A percentile compares a stretch with the other conserved stretches of the same genome.
phyloP scores from a whole-genome alignment of 2,888 invertebrate species.

The Ctena decussata region DNA sequence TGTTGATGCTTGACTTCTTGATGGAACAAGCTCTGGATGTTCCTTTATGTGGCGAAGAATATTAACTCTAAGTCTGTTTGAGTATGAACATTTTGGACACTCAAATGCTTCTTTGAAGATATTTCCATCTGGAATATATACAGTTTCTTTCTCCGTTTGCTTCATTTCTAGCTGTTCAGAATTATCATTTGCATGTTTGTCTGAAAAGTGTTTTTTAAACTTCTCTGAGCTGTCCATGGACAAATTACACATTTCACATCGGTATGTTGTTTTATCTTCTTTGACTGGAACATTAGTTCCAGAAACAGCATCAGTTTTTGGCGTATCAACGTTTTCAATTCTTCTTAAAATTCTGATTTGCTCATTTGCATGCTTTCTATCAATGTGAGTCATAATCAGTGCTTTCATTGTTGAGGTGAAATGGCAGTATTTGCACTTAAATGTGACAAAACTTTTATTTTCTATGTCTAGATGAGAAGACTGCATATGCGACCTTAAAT shows the following conservation, averaged over 20 bases:
- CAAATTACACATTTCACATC: background rate
- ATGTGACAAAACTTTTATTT: conserved; percentile 56
- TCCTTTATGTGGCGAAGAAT: conserved; percentile 67
- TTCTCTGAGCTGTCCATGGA: background rate
- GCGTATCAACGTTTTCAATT: conserved; percentile 56
- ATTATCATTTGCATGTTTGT: background rate
- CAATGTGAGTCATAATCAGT: conserved; percentile 58
- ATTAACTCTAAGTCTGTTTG: conserved; percentile 63
- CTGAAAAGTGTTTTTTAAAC: conserved; percentile 1
- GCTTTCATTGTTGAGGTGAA: conserved; percentile 70
- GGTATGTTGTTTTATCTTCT: background rate
- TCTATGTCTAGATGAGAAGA: conserved; percentile 51
- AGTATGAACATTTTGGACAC: conserved; percentile 75
- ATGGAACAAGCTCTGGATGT: conserved; percentile 65
- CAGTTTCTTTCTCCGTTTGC: conserved; percentile 38
- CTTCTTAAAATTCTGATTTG: conserved; percentile 60
- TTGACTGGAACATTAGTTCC: background rate
- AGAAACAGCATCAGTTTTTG: background rate
- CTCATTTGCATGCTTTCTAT: conserved; percentile 61
- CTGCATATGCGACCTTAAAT: conserved; percentile 60
- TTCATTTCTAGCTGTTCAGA: background rate
- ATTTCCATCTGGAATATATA: conserved; percentile 71
- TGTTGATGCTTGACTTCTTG: conserved; percentile 18
- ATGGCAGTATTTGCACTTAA: conserved; percentile 68
- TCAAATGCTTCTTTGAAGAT: conserved; percentile 68